Conservation (phyloP, 2,797 vertebrate species). For the Spea hammondii region DNA sequence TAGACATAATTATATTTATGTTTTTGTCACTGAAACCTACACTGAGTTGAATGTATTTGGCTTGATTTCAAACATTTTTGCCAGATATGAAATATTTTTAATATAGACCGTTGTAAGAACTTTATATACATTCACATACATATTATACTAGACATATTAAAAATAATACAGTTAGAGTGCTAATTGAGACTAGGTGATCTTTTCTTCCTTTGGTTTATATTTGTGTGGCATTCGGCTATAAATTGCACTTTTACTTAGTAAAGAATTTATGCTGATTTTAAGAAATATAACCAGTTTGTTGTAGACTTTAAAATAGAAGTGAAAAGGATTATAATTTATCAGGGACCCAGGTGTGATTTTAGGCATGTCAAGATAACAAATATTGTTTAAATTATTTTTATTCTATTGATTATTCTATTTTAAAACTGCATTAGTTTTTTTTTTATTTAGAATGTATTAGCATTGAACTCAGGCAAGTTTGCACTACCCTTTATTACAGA, state of each 20-base stretch:
- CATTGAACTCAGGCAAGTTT: neutral
- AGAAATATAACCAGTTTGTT: neutral
- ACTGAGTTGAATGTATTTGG: too few relatives aligned
- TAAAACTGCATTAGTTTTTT: neutral
- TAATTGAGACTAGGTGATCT: too few relatives aligned
- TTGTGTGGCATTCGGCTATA: neutral
- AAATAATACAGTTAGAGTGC: neutral
- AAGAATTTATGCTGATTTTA: neutral
- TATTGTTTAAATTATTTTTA: neutral
- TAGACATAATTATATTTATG: too few relatives aligned
- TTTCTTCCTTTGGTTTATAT: too few relatives aligned
- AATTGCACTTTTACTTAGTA: neutral
- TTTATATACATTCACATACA: too few relatives aligned
- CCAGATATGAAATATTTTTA: too few relatives aligned
- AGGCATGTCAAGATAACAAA: neutral
- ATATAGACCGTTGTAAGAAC: too few relatives aligned
- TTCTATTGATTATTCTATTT: conserved; percentile 14
- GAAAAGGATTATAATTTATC: conserved; percentile 22
- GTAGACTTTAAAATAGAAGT: conserved; percentile 1
- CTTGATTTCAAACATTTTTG: too few relatives aligned
- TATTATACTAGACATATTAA: too few relatives aligned
- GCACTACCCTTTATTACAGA: neutral
- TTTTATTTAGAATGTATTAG: conserved; percentile 5
- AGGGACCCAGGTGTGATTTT: neutral
- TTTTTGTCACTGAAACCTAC: too few relatives aligned